Conservation (phyloP, 2,797 vertebrate species). For the Pseudochaenichthys georgianus region DNA sequence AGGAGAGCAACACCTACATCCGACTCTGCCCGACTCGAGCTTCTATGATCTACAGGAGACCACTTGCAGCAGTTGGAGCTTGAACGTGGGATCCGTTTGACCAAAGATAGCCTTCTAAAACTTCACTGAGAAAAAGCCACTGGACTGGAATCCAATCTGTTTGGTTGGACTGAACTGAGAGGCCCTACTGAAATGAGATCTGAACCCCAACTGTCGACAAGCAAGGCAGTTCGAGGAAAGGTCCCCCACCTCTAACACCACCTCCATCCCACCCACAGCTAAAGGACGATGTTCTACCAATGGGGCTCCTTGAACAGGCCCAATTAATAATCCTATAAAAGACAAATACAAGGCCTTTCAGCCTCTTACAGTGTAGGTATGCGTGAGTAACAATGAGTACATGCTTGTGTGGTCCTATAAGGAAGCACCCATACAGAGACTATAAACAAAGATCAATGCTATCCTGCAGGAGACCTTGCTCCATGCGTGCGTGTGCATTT, state of each 20-base stretch:
- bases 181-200: conserved; percentile 73
- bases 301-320: conserved; percentile 45
- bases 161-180: conserved; percentile 62
- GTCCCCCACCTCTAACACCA: conserved; percentile 46
- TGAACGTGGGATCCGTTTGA: conserved; percentile 53
- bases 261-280: conserved; percentile 61
- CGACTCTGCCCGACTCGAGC: conserved; percentile 38
- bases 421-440: conserved; percentile 79
- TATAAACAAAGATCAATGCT: conserved; percentile 81
- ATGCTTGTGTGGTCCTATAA: conserved; percentile 80
- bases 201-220: conserved; percentile 66
- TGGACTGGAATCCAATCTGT: conserved; percentile 72
- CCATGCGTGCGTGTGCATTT: conserved; percentile 67
- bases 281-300: conserved; percentile 43
- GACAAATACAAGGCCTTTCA: conserved; percentile 62
- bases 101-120: conserved; percentile 62
- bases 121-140: conserved; percentile 50
- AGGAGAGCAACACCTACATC: conserved; percentile 55
- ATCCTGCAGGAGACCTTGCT: conserved; percentile 79
- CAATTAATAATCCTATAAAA: conserved; percentile 67
- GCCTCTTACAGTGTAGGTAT: conserved; percentile 44
- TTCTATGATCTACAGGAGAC: conserved; percentile 45
- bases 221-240: conserved; percentile 54
- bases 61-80: conserved; percentile 43
- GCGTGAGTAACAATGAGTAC: conserved; percentile 58